These are phyloP conservation scores for Drosophila borealis DNA, from an alignment of 2,888 invertebrate species.

Conservation along the genomic window DNA sequence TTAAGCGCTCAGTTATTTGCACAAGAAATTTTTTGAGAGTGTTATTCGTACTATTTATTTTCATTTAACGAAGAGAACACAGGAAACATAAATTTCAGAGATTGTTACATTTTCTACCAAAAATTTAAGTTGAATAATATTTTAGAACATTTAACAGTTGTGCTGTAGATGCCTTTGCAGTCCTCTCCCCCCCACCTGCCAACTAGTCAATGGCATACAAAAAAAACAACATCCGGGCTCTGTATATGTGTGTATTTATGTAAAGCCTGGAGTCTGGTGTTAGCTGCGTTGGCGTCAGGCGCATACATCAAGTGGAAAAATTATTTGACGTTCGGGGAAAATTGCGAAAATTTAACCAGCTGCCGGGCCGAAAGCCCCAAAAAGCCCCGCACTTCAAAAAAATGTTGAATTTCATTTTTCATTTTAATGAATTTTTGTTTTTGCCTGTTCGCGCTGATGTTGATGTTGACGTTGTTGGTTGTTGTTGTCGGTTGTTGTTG, in stretches of 20 bases:
- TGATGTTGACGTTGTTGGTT: constrained; percentile 42
- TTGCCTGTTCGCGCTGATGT: constrained; percentile 41
- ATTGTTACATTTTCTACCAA: constrained; percentile 5
- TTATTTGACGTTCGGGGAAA: constrained; percentile 66
- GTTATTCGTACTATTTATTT: neutral
- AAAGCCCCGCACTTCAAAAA: constrained; percentile 67
- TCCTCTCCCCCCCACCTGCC: neutral
- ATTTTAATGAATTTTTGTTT: constrained; percentile 79
- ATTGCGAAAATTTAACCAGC: constrained; percentile 60
- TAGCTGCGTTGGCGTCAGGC: constrained; percentile 32
- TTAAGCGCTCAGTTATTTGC: no score
- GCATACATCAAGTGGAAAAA: constrained; percentile 62
- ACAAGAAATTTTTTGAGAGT: no score
- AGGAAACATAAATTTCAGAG: neutral
- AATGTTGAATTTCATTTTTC: constrained; percentile 79
- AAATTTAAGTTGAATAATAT: constrained; percentile 28
- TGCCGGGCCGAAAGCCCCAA: constrained; percentile 21
- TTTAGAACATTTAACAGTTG: constrained; percentile 20
- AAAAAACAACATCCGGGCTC: neutral
- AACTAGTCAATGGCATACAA: constrained; percentile 7
- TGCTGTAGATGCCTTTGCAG: constrained; percentile 4
- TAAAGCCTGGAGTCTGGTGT: constrained; percentile 9
- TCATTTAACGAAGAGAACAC: neutral
- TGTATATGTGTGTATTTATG: constrained; percentile 17
- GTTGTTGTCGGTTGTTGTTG: constrained; percentile 28